Evolutionary conservation across 2,888 invertebrate species (phyloP), one percentile per base, ranked within the genome.

Genomic region (Rhabditoides inermis): DNA sequence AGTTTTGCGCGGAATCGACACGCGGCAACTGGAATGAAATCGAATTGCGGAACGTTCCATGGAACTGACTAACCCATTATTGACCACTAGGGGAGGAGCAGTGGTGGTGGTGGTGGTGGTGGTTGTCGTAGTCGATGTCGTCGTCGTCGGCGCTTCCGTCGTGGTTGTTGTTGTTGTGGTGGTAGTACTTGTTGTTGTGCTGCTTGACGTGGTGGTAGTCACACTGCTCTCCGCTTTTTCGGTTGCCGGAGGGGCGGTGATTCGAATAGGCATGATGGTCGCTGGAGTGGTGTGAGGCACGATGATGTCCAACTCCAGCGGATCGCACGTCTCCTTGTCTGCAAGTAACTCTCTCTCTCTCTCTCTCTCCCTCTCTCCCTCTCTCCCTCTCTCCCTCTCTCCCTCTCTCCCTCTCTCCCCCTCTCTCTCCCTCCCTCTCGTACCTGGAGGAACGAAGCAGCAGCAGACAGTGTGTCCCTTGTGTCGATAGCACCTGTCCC

Each of bases 381-480:
- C n/a, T n/a, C n/a, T n/a, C n/a, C n/a, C n/a, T n/a, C n/a, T n/a
- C n/a, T n/a, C n/a, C n/a, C n/a, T n/a, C n/a, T n/a, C n/a, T n/a
- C n/a, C n/a, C n/a, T n/a, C n/a, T n/a, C n/a, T n/a, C n/a, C n/a
- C n/a, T n/a, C n/a, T n/a, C n/a, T n/a, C n/a, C n/a, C n/a, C n/a
- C n/a, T n/a, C n/a, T n/a, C n/a, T n/a, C n/a, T n/a, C n/a, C n/a
- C n/a, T n/a, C n/a, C n/a, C n/a, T n/a, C n/a, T 7, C 32, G 27
- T 46, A 47, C 49, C 56, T 18, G 64, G 64, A 10, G 61, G 58
- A 15, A 61, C 64, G 28, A 64, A 64, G 26, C 64, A 64, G 35
- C 64, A 64, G 27, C 64, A 64, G n/a, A 64, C 55, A 3, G 60
- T 61, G 52, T 64, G 64, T 4, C 61, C 61, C 44, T 60, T 54